Base-by-base conservation (phyloP, 2,888 invertebrate species). In the Zelleria hepariella region DNA sequence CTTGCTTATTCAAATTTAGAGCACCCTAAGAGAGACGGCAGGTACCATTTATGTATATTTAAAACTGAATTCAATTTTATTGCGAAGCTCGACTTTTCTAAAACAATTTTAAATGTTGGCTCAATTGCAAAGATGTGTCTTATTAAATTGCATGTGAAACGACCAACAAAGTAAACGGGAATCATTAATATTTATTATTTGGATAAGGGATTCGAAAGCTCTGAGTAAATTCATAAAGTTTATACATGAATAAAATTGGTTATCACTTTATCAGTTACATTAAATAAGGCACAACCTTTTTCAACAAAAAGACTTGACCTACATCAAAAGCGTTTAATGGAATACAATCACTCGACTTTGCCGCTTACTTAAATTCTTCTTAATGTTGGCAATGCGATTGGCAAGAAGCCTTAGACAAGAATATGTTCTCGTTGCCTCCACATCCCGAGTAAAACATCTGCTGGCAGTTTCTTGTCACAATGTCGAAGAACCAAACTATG, bases 371-470 rank as follows among this genome's bases (percentile, higher is more conserved):
- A 51, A 23, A 51, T 2, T 51, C 21, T 65, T 62, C 74, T 69
- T 2, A 65, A 63, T 70, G 7, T 74, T 74, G 32, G 65, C 86
- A 87, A 25, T 75, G 72, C 20, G 68, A 65, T n/a, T 68, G 61
- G 67, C 87, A 87, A 0, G 70, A 62, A 0, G 62, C 66, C 63
- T 75, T 65, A 47, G 64, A 72, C 0, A 58, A 25, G 60, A 86
- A 87, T 64, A 78, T 72, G 63, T 88, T 88, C 60, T 83, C 83
- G 59, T 87, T 88, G 18, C 87, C 87, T 0, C 87, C 86, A 61
- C 87, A 87, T 0, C 87, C 87, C 0, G 87, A 86, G 63, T 86
- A 87, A 61, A 82, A 72, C 82, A 87, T 84, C 4, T 77, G 78
- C 77, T 78, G 74, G 62, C 87, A 87, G 60, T 73, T 66, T 27